Conservation (phyloP, 2,797 vertebrate genomes). For the Alfaro cultratus region DNA sequence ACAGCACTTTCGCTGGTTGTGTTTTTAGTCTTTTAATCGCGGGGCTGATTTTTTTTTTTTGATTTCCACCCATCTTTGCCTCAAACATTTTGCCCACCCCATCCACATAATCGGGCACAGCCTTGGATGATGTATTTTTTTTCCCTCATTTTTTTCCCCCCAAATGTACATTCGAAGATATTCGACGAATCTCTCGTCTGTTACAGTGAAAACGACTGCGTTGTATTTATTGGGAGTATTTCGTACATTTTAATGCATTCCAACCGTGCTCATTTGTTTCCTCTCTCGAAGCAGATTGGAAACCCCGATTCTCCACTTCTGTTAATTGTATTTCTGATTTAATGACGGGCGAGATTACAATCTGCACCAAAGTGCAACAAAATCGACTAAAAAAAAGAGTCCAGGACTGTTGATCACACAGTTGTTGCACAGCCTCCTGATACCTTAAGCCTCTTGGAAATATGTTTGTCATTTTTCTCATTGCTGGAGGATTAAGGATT, state of each 20-base stretch:
- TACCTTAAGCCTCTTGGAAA: constrained; percentile 41
- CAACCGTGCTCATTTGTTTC: constrained; percentile 40
- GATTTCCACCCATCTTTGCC: not conserved
- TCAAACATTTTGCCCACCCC: not conserved
- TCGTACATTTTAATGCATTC: not conserved
- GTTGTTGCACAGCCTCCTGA: constrained; percentile 24
- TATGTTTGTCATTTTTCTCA: constrained; percentile 33
- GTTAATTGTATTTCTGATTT: not conserved
- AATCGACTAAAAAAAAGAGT: not conserved
- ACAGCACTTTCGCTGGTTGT: not conserved
- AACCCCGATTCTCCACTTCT: not conserved
- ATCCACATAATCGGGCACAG: not conserved
- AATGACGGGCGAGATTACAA: not conserved
- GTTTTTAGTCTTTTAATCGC: not conserved
- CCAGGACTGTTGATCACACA: constrained; percentile 22
- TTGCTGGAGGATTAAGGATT: constrained; percentile 27
- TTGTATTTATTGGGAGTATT: not conserved
- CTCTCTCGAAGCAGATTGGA: constrained; percentile 19
- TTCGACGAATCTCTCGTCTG: not conserved
- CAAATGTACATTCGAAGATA: not conserved
- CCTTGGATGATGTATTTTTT: not conserved
- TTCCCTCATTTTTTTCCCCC: not conserved
- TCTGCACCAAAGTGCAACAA: not conserved
- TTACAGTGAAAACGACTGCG: not conserved
- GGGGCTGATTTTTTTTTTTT: not conserved